A percentile compares a stretch with the other conserved stretches of the same genome.
phyloP scores from a whole-genome alignment of 2,888 invertebrate species.

The Metalampra italica region DNA sequence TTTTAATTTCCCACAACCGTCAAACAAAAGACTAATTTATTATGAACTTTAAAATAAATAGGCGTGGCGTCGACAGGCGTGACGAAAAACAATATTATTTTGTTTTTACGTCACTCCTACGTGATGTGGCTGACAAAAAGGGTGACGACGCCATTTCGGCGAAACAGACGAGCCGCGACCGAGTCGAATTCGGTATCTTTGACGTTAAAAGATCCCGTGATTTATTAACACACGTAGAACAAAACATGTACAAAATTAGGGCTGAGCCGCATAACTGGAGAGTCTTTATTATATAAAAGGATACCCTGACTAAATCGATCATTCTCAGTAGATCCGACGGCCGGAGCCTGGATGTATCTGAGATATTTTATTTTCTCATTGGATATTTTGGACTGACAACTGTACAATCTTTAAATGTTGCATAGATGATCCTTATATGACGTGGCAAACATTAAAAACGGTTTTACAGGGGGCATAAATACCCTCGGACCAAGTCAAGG shows the following conservation, averaged over 20 bases:
- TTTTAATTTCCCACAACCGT: constrained; percentile 32
- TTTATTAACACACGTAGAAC: constrained; percentile 5
- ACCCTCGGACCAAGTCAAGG: too few species aligned
- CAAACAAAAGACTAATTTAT: constrained; percentile 49
- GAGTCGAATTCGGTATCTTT: constrained; percentile 43
- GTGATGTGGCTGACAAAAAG: constrained; percentile 53
- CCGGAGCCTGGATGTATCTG: too few species aligned
- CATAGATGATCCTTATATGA: too few species aligned
- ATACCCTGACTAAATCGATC: too few species aligned
- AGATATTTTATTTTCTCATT: too few species aligned
- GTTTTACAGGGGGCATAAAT: too few species aligned
- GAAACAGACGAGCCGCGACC: constrained; percentile 26
- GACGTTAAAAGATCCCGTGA: constrained; percentile 16
- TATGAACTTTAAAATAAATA: constrained; percentile 54
- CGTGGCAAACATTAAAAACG: too few species aligned
- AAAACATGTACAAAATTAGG: background rate
- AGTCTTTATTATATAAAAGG: too few species aligned
- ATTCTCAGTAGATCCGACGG: too few species aligned
- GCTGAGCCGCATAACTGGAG: background rate
- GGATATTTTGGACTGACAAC: too few species aligned
- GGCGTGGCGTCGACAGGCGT: constrained; percentile 60
- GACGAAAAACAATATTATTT: constrained; percentile 61
- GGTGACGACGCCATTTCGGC: constrained; percentile 49
- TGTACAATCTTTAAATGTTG: too few species aligned
- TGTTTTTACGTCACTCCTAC: constrained; percentile 60